Evolutionary conservation across 2,113 vertebrate genomes (phyloP).

Genomic region (Rhabdornis inornatus): DNA sequence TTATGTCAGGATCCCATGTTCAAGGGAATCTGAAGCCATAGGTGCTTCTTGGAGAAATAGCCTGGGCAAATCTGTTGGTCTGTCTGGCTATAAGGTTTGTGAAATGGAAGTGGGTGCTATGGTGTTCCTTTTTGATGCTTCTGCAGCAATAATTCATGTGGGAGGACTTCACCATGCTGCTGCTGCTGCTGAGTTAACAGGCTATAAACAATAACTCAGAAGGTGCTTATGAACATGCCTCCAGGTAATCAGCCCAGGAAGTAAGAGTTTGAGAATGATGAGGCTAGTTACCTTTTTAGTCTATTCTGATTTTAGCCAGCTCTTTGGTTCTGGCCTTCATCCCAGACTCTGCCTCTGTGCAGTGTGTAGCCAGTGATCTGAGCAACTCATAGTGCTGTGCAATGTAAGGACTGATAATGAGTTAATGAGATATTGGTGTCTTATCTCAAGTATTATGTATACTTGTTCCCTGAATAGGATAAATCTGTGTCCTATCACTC

Average conservation of each 20-base stretch:
- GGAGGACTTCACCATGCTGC: not conserved
- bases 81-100: not conserved
- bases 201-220: not conserved
- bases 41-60: conserved; percentile 59
- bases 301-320: not conserved
- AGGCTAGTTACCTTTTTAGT: not conserved
- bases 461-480: not conserved
- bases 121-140: not conserved
- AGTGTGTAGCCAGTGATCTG: not conserved
- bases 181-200: not conserved
- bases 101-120: conserved; percentile 32
- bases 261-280: not conserved
- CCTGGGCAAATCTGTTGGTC: conserved; percentile 52
- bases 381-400: not conserved
- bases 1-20: conserved; percentile 10
- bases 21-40: conserved; percentile 40
- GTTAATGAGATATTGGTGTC: not conserved
- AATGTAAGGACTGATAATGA: not conserved
- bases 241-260: not conserved
- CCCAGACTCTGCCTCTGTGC: not conserved
- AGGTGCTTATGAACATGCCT: not conserved
- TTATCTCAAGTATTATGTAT: not conserved
- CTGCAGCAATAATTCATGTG: not conserved
- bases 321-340: not conserved
- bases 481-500: not conserved